Evolutionary conservation across 2,113 vertebrate genomes (phyloP), one percentile per base, ranked within the genome.

Genomic region (Girardinichthys multiradiatus): DNA sequence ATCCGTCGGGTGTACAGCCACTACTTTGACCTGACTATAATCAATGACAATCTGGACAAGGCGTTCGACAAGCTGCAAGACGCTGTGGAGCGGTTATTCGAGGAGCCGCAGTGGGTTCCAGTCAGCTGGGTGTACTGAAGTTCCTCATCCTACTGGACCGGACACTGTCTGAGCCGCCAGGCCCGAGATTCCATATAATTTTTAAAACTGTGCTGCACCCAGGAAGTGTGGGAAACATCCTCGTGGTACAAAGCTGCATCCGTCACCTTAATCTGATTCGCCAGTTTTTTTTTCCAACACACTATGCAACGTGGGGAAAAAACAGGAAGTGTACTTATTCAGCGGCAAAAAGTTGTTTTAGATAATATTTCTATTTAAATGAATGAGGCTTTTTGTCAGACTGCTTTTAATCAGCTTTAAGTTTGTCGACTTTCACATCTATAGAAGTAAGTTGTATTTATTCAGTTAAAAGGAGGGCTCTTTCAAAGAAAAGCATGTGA

Each of bases 121-220:
- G 95, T 99, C 83, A 99, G 94, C 92, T 99, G 98, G 98, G 98
- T 99, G 54, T 99, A 98, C 72, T 99, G 95, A 99, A 57, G 58
- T 4, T 48, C 48, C 15, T 59, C 30, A 48, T 48, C 62, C 71
- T 26, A 62, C 45, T 64, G 81, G 81, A 85, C n/a, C 30, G 61
- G 17, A 80, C 19, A n/a, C 69, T 37, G 63, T 65, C 60, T 10
- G 30, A 63, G 66, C 72, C 77, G 66, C 81, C 39, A 61, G 82
- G 69, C 73, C 54, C n/a, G 19, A 21, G 9, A 54, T 54, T 54
- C 10, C 5, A 81, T 71, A 74, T 61, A 74, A 70, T 64, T 72
- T 60, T 75, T 57, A 39, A 78, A 65, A 76, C 79, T 68, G 80
- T 35, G 66, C 68, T 72, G 74, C 80, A 72, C 57, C 82, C 35